Evolutionary conservation across 2,797 vertebrate genomes (phyloP).

Genomic region (Tachyglossus aculeatus): DNA sequence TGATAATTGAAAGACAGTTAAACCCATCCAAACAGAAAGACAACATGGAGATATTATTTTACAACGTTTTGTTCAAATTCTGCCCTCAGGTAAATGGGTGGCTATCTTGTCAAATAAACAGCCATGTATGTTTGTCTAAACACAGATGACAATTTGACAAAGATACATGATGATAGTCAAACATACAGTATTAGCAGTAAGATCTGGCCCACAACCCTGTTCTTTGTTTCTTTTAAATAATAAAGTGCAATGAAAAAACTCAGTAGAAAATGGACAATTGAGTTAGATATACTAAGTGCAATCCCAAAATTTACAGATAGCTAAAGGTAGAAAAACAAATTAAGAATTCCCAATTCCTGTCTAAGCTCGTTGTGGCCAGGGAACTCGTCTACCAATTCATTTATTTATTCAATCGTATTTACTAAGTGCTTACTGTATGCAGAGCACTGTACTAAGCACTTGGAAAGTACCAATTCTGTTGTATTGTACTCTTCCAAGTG

Average conservation of each 20-base stretch:
- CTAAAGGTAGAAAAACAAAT: too few relatives aligned
- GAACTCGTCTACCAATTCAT: too few relatives aligned
- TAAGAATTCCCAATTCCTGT: too few relatives aligned
- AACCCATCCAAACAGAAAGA: background rate
- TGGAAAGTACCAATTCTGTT: too few relatives aligned
- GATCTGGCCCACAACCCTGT: slow-evolving; percentile 53
- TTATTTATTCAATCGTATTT: too few relatives aligned
- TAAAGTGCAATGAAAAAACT: slow-evolving; percentile 35
- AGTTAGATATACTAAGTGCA: too few relatives aligned
- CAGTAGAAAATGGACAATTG: slow-evolving; percentile 49
- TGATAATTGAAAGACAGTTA: background rate
- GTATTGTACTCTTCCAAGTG: too few relatives aligned
- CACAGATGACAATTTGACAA: slow-evolving; percentile 27
- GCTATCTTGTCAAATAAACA: slow-evolving; percentile 15
- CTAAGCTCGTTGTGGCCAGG: too few relatives aligned
- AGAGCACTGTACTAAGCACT: too few relatives aligned
- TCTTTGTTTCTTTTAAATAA: slow-evolving; percentile 34
- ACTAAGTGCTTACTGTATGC: too few relatives aligned
- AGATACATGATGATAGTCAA: slow-evolving; percentile 28
- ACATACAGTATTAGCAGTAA: slow-evolving; percentile 36
- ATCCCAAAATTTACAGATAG: too few relatives aligned
- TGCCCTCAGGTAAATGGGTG: background rate
- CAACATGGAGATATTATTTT: background rate
- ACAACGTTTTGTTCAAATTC: background rate
- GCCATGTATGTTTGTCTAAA: rapidly evolving